A percentile compares a stretch with the other conserved stretches of the same genome.
phyloP scores from a whole-genome alignment of 2,888 invertebrate species.

The Chelonus formosanus region DNA sequence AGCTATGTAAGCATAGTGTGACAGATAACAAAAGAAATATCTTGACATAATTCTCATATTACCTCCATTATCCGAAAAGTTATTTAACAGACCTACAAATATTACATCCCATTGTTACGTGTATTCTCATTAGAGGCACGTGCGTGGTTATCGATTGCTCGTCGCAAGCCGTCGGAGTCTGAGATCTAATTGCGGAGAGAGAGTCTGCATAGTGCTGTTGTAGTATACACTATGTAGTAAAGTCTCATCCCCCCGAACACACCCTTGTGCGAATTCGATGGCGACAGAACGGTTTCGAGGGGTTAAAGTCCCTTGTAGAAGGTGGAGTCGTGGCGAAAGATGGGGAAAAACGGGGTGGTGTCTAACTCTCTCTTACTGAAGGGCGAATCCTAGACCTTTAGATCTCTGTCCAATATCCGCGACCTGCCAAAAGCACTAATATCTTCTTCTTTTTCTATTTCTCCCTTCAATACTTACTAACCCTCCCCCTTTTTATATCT shows the following conservation, averaged over 20 bases:
- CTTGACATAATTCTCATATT: no score
- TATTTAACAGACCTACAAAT: slow-evolving; percentile 1
- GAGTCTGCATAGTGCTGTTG: slow-evolving; percentile 20
- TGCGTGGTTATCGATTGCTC: slow-evolving; percentile 49
- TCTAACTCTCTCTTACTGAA: slow-evolving; percentile 38
- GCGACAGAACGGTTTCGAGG: no score
- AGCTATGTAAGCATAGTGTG: no score
- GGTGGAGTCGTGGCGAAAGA: no score
- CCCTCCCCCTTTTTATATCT: neutral
- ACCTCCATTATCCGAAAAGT: neutral
- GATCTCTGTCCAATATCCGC: slow-evolving; percentile 55
- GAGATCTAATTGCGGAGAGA: slow-evolving; percentile 41
- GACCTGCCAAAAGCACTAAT: slow-evolving; percentile 57
- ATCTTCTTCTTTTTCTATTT: slow-evolving; percentile 34
- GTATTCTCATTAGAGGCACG: slow-evolving; percentile 48
- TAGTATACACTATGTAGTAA: no score
- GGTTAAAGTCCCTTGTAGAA: no score
- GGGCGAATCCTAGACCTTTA: slow-evolving; percentile 30
- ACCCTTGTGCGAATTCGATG: no score
- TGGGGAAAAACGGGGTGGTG: slow-evolving; percentile 20
- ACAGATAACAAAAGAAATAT: no score
- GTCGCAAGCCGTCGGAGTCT: slow-evolving; percentile 37
- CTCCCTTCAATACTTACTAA: neutral
- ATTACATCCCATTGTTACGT: slow-evolving; percentile 35
- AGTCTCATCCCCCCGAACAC: no score